A percentile compares a stretch with the other conserved stretches of the same genome.
Conservation (phyloP, 2,888 invertebrate species). For the Zygothrica quintamaculata region DNA sequence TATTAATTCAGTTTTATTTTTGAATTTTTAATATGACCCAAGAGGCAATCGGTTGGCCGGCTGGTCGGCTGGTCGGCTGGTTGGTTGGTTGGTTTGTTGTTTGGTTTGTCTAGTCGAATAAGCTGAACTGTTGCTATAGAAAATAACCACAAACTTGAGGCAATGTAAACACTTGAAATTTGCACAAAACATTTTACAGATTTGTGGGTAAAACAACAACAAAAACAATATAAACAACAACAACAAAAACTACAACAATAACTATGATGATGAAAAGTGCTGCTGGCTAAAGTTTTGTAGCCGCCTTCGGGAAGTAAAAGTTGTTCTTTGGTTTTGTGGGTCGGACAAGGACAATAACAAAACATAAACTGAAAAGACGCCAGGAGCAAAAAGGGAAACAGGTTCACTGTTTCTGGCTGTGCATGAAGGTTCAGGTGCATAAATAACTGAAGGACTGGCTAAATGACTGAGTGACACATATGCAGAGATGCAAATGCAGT, state of each 20-base stretch:
- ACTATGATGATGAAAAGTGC: slow-evolving; percentile 23
- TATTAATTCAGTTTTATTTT: slow-evolving; percentile 7
- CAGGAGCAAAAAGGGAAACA: slow-evolving; percentile 16
- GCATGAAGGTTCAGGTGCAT: slow-evolving; percentile 34
- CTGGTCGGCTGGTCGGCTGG: too few relatives aligned
- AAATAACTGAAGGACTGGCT: slow-evolving; percentile 34
- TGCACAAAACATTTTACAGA: slow-evolving; percentile 66
- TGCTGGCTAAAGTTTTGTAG: slow-evolving; percentile 42
- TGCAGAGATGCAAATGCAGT: slow-evolving; percentile 38
- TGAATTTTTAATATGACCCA: slow-evolving; percentile 42
- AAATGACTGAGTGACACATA: slow-evolving; percentile 31
- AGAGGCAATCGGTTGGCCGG: neutral
- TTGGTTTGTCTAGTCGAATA: slow-evolving; percentile 13
- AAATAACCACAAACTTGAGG: slow-evolving; percentile 53
- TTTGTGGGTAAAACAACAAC: slow-evolving; percentile 52
- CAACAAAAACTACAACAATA: slow-evolving; percentile 13
- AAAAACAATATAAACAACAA: slow-evolving; percentile 14
- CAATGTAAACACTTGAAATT: slow-evolving; percentile 62
- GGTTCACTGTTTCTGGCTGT: slow-evolving; percentile 7
- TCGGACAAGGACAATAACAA: slow-evolving; percentile 9
- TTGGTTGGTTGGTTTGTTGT: too few relatives aligned
- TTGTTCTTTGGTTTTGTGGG: slow-evolving; percentile 37
- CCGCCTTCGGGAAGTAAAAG: slow-evolving; percentile 37
- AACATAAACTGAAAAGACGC: slow-evolving; percentile 48
- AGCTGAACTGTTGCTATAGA: slow-evolving; percentile 43